A percentile compares a stretch with the other conserved stretches of the same genome.
Evolutionary conservation across 2,888 invertebrate genomes (phyloP).

Genomic region (Andrena minutula): DNA sequence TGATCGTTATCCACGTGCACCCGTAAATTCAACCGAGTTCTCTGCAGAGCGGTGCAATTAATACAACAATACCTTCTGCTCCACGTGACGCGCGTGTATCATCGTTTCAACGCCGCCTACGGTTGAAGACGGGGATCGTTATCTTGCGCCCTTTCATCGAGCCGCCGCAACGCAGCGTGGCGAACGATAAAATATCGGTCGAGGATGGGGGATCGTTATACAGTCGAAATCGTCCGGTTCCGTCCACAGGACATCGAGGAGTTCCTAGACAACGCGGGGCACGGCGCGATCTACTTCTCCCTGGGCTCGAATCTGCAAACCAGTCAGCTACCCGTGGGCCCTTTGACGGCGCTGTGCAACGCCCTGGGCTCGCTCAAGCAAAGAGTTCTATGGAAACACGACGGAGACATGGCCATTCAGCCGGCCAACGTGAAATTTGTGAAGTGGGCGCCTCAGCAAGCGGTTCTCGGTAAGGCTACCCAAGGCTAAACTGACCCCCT

Average conservation of each 20-base stretch:
- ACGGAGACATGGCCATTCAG: constrained; percentile 76
- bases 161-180: too few relatives aligned
- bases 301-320: constrained; percentile 84
- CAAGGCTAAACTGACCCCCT: constrained; percentile 58
- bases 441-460: constrained; percentile 84
- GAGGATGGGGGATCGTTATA: too few relatives aligned
- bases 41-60: constrained; percentile 54
- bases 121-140: too few relatives aligned
- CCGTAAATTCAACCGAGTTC: constrained; percentile 36
- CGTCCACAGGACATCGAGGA: constrained; percentile 78
- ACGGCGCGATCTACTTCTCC: constrained; percentile 84
- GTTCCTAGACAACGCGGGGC: constrained; percentile 80
- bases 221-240: not conserved
- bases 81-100: constrained; percentile 51
- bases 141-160: too few relatives aligned
- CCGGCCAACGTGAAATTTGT: constrained; percentile 83
- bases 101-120: not conserved
- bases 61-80: constrained; percentile 56
- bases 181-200: too few relatives aligned
- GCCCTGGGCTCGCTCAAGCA: constrained; percentile 82
- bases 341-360: constrained; percentile 78
- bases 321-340: constrained; percentile 78
- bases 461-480: constrained; percentile 80
- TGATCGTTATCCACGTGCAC: constrained; percentile 56
- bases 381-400: constrained; percentile 84